A percentile compares a stretch with the other conserved stretches of the same genome.
Conservation (phyloP, 2,797 vertebrate species). For the Pseudocheirus occidentalis region DNA sequence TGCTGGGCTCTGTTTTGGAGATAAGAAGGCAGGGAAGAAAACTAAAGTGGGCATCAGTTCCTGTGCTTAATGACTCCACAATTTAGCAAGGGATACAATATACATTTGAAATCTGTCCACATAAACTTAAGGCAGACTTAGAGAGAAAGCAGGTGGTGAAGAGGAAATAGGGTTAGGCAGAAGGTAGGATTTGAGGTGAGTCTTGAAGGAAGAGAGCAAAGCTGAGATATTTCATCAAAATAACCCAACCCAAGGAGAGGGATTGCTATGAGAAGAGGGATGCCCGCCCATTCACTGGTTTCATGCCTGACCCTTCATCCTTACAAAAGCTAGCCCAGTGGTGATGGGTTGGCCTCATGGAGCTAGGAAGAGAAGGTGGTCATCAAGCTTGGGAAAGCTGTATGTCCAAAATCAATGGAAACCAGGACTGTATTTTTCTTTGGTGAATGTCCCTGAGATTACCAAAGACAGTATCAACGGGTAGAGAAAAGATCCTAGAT, state of each 20-base stretch:
- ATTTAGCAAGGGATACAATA: neutral
- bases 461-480: neutral
- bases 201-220: neutral
- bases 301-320: neutral
- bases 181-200: neutral
- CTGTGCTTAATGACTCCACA: neutral
- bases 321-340: neutral
- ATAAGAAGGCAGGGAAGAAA: conserved; percentile 9
- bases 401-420: neutral
- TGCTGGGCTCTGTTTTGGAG: neutral
- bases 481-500: neutral
- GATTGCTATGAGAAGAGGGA: neutral
- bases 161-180: neutral
- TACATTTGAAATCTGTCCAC: neutral
- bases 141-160: neutral
- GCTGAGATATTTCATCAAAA: neutral
- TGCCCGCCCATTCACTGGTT: neutral
- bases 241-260: neutral
- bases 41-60: neutral
- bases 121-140: neutral
- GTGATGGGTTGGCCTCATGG: neutral
- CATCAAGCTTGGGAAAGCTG: neutral
- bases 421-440: neutral
- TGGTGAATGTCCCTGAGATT: neutral
- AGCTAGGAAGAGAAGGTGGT: neutral